Evolutionary conservation across 2,888 invertebrate species (phyloP), one percentile per base, ranked within the genome.

Genomic region (Orchesellides sinensis): DNA sequence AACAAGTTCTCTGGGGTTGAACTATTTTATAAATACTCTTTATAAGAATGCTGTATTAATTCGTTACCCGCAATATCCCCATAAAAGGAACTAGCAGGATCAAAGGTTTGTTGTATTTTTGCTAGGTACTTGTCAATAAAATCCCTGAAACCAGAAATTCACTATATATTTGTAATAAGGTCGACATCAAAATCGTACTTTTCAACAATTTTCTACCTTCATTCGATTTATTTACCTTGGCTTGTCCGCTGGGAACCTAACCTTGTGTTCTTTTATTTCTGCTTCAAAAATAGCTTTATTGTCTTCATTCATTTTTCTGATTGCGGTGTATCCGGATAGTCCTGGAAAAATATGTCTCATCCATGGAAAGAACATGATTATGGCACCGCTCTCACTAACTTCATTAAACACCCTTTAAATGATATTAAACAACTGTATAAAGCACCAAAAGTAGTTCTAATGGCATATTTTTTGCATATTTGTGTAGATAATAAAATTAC

Each of bases 291-390:
- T 68, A 2, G 8, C 17, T 10, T 5, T 40, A 12, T 32, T 19
- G 1, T 19, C 17, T 19, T 63, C 73, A 1, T 61, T 10, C 19
- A 49, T 14, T 1, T 19, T 4, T 23, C 73, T n/a, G 1, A 73
- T 1, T 21, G 35, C 47, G 10, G 32, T 54, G 25, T 65, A 85
- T 2, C 83, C 83, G 4, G 77, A 59, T 4, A 47, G 19, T 19
- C 75, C 81, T 1, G 83, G 83, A 17, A 40, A n/a, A 2, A 80
- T 27, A 17, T 83, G 21, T 12, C 68, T n/a, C n/a, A 83, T 1
- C 74, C 75, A 80, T 2, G 85, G 85, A 0, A 73, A 5, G 10
- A 63, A 61, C 14, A 73, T 23, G 0, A 73, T 0, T 12, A 63
- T n/a, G 0, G 47, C 73, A 49, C 73, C 59, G n/a, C 29, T 29